These are phyloP conservation scores for Amblyornis subalaris DNA, from an alignment of 2,113 vertebrate species.

Conservation along the genomic window DNA sequence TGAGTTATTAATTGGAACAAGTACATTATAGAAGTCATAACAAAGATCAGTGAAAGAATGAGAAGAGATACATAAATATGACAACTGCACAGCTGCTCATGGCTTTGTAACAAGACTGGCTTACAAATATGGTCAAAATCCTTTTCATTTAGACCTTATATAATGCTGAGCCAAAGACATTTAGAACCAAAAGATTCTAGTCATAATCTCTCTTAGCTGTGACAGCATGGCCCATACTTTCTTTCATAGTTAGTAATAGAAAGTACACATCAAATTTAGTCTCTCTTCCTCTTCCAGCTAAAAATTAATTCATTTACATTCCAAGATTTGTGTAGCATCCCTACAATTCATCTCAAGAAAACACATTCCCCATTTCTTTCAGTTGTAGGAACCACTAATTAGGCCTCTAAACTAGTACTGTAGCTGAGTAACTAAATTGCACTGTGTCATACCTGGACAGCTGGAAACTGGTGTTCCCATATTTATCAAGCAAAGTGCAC, in stretches of 20 bases:
- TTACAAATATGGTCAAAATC: neutral
- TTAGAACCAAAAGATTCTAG: neutral
- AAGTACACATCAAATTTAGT: neutral
- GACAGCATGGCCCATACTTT: neutral
- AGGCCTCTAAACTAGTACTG: neutral
- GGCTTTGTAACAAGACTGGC: neutral
- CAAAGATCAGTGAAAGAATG: neutral
- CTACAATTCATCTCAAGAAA: neutral
- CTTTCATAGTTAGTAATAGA: neutral
- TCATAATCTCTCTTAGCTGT: neutral
- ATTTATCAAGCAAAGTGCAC: slow-evolving; percentile 97
- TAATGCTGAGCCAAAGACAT: neutral
- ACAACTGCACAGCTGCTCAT: neutral
- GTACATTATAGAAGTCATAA: neutral
- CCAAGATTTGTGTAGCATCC: neutral
- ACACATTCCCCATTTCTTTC: neutral
- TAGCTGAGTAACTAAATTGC: neutral
- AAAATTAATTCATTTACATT: neutral
- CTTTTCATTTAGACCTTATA: neutral
- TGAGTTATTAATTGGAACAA: neutral
- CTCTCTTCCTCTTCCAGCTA: neutral
- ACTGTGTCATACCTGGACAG: slow-evolving; percentile 81
- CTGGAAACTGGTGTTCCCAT: slow-evolving; percentile 98
- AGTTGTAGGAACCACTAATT: neutral
- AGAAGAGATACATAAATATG: neutral